Evolutionary conservation across 1,140 invertebrate species (phyloP), one percentile per base, ranked within the genome.

Genomic region (Amyelois transitella): DNA sequence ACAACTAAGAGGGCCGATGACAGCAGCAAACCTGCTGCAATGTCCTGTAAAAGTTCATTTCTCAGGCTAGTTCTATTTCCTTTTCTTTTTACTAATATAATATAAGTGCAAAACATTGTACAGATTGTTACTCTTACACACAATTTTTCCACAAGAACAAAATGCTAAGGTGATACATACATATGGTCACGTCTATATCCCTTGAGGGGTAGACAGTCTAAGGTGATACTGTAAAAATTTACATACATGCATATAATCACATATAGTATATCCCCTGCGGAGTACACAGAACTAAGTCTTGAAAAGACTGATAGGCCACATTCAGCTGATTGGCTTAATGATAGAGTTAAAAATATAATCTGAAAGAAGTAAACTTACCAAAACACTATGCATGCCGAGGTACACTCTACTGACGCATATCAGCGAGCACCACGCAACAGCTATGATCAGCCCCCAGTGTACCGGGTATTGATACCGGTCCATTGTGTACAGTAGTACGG

Each of bases 341-440:
- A n/a, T n/a, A n/a, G n/a, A 21, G 17, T 0, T 12, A 20, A 21
- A 2, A 12, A 5, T 2, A 20, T n/a, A 20, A 43, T 44, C 14
- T 24, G 1, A 58, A 32, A 52, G 43, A 51, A 60, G 44, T 10
- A 65, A 53, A 81, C 90, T 91, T 86, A 94, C 94, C 77, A 97
- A 84, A 52, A 97, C 92, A 58, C 94, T 94, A 78, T 98, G 97
- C 96, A 98, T 98, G 65, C 97, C 97, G 20, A 98, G 90, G 82
- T 98, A 98, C 3, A 98, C 75, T 72, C 97, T 89, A 80, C 96
- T 97, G 17, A 93, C 83, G 80, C 95, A 96, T 44, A 98, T 93
- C 14, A 96, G 75, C 32, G 89, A 76, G 79, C 95, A 96, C 95
- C 92, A 93, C 1, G 90, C 62, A 28, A 90, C 73, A 2, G 92